A percentile compares a stretch with the other conserved stretches of the same genome.
phyloP scores from a whole-genome alignment of 92 coral and sea anemone species.

The Zoanthus solanderi region DNA sequence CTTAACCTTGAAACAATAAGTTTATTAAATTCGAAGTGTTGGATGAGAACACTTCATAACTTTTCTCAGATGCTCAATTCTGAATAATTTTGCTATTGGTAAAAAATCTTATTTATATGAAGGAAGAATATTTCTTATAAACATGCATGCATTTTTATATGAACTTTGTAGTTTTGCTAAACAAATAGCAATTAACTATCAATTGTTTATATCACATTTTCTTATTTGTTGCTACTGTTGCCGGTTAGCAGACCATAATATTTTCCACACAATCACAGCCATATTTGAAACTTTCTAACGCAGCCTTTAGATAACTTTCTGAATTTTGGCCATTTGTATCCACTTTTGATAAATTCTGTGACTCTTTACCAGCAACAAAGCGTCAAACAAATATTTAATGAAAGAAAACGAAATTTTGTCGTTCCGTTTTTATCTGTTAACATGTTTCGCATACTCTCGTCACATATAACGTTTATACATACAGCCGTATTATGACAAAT shows the following conservation, averaged over 20 bases:
- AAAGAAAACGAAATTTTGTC: background rate
- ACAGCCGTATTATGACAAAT: background rate
- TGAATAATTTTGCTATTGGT: constrained; percentile 24
- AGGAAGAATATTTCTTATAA: constrained; percentile 9
- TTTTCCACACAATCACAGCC: background rate
- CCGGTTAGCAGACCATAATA: background rate
- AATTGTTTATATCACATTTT: background rate
- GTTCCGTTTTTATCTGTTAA: background rate
- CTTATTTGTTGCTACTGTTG: background rate
- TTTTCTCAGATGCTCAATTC: background rate
- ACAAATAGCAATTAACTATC: background rate
- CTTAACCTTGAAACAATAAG: background rate
- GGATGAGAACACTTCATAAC: background rate
- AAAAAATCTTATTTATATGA: constrained; percentile 34
- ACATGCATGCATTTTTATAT: constrained; percentile 36
- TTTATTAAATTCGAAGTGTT: background rate
- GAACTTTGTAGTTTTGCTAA: background rate
- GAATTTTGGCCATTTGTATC: no score
- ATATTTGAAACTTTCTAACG: background rate
- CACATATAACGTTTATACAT: constrained; percentile 1
- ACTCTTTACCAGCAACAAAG: no score
- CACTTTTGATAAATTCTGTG: no score
- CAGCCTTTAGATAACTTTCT: no score
- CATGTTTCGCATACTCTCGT: background rate
- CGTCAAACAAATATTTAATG: no score